A percentile compares a stretch with the other conserved stretches of the same genome.
phyloP scores from a whole-genome alignment of 1,140 invertebrate genomes.

The Drosophila chauvacae region DNA sequence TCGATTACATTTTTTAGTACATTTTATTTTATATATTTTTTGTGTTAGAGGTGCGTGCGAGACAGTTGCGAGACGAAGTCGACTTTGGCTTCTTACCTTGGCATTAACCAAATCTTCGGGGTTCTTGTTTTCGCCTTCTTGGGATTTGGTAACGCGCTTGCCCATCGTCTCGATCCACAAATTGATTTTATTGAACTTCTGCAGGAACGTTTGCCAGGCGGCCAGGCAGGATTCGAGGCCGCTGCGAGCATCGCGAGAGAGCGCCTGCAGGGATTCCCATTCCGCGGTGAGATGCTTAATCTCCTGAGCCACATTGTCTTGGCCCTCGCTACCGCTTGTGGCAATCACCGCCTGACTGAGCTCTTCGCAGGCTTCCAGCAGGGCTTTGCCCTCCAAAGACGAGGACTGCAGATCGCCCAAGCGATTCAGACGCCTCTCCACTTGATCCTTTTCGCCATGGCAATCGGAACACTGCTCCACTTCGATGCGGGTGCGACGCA shows the following conservation, averaged over 20 bases:
- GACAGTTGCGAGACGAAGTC: conserved; percentile 59
- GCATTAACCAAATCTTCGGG: conserved; percentile 91
- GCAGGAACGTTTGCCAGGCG: conserved; percentile 94
- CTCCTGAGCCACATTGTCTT: conserved; percentile 93
- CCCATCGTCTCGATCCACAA: conserved; percentile 92
- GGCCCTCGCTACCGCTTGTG: conserved; percentile 93
- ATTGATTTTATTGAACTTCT: conserved; percentile 90
- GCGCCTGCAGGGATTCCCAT: conserved; percentile 93
- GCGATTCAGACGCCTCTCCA: conserved; percentile 90
- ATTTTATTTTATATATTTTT: conserved; percentile 23
- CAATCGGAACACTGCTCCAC: conserved; percentile 93
- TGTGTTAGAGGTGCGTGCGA: conserved; percentile 74
- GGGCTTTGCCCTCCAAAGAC: conserved; percentile 89
- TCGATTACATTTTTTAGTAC: conserved; percentile 55
- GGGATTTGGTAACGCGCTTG: conserved; percentile 88
- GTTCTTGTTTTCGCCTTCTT: conserved; percentile 91
- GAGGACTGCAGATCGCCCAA: conserved; percentile 89
- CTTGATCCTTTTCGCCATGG: conserved; percentile 91
- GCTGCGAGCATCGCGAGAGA: conserved; percentile 91
- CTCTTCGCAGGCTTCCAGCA: conserved; percentile 91
- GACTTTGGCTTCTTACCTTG: conserved; percentile 86
- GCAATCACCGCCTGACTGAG: conserved; percentile 91
- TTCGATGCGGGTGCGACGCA: conserved; percentile 92
- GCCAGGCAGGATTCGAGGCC: conserved; percentile 92
- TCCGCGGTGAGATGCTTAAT: conserved; percentile 93